Base-by-base conservation (phyloP, 2,797 vertebrate genomes). In the Otolemur crassicaudatus region DNA sequence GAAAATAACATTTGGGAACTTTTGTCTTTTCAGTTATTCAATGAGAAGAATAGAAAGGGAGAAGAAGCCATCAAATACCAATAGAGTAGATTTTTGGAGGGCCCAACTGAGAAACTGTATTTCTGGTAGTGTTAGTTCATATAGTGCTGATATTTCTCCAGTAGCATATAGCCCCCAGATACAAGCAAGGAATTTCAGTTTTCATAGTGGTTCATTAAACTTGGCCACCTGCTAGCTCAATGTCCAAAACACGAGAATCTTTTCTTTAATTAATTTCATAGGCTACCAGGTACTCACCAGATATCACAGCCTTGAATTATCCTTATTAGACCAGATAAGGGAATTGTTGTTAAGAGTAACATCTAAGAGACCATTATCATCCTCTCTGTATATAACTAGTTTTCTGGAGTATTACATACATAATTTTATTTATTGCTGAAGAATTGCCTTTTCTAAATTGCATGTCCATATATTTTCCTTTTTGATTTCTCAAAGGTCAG, bases 221-320 rank as follows among this genome's bases (percentile, higher is more conserved):
- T 89, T 79, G 72, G 49, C 53, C 7, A 73, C 87, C 61, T 95
- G 46, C 40, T 90, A 72, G 65, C 40, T 10, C 7, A 25, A n/a
- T 75, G 69, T 67, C 85, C 82, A 73, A 90, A 92, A 77, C 40
- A 79, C 13, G 46, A 93, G 34, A 40, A 80, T 93, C 8, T 81
- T 87, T 87, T 91, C 75, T 94, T 76, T 72, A 69, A 29, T 79
- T 83, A 80, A 56, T 93, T 86, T 70, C 43, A 20, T 22, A 80
- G 79, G 27, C n/a, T 63, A 86, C 27, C 25, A 49, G 31, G 56
- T 56, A 7, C 31, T 87, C 19, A 60, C 11, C 65, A 77, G 58
- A 88, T 34, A 61, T 79, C 22, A 76, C 27, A 96, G 65, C 80
- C 65, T 93, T 29, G 69, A 94, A 88, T 82, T 90, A 63, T 86